Base-by-base conservation (phyloP, 1,140 invertebrate species). In the Drosophila nasuta region DNA sequence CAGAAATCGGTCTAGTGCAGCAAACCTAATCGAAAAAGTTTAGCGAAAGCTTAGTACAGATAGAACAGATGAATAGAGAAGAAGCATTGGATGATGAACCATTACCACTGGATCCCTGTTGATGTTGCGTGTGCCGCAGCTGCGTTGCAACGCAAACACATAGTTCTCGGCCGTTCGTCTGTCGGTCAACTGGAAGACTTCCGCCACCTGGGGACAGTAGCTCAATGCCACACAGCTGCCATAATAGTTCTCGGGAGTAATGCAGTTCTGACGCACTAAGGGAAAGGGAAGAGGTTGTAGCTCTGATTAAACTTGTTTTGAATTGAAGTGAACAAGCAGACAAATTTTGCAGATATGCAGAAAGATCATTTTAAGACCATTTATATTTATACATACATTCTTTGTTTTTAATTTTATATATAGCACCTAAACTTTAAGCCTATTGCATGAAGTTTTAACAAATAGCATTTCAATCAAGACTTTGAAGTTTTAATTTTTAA, bases 51-150 rank as follows among this genome's bases (percentile, higher is more conserved):
- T 70, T 59, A 75, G 82, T 17, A 66, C 10, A 63, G 1, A 25
- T 25, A 25, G 11, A 13, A 46, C 10, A 38, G 20, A 60, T 25
- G 20, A 4, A 33, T 33, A 33, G 33, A 33, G 33, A 15, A 13
- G 2, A 11, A 48, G 49, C 46, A 30, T 48, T 13, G 17, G 33
- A 41, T 54, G 25, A 38, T 54, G 3, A 20, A 8, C 35, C 75
- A 77, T 76, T 89, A 92, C 92, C 77, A 92, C 51, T 35, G 92
- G 91, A 76, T 92, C 82, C 11, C 91, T 75, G 7, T 82, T 77
- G 5, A 91, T 17, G 75, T 35, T 91, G 49, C 83, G 77, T 43
- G 86, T 91, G 51, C 86, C 83, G 60, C 92, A 92, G 54, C 65
- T 76, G 38, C 89, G 81, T 56, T 92, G 91, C 64, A 88, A 51